Evolutionary conservation across 2,113 vertebrate genomes (phyloP).

Genomic region (Seriola dumerili): DNA sequence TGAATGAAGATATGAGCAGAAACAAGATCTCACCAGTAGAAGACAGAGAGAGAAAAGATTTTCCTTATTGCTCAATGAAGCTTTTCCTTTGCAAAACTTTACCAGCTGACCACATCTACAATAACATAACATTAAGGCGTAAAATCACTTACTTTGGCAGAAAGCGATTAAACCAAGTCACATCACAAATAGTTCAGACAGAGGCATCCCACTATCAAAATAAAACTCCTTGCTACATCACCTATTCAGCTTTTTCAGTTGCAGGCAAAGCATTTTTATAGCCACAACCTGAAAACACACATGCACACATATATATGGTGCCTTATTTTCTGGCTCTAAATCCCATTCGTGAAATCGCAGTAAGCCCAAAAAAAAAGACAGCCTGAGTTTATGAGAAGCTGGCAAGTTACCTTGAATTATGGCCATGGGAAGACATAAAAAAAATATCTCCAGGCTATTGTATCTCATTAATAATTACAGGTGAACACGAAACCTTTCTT

Average conservation of each 20-base stretch:
- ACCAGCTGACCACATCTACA: background rate
- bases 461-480: background rate
- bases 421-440: background rate
- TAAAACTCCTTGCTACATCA: background rate
- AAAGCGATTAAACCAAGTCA: conserved; percentile 4
- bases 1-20: background rate
- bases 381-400: background rate
- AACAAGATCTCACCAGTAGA: background rate
- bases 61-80: background rate
- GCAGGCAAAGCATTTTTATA: background rate
- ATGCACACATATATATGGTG: background rate
- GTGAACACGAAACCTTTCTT: background rate
- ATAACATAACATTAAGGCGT: background rate
- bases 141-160: background rate
- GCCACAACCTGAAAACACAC: conserved; percentile 9
- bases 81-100: background rate
- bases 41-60: background rate
- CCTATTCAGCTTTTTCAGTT: conserved; percentile 2
- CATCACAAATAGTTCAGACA: background rate
- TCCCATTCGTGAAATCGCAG: conserved; percentile 19
- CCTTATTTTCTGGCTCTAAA: conserved; percentile 18
- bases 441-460: background rate
- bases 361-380: conserved; percentile 17
- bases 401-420: conserved; percentile 5
- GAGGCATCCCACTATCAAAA: background rate